Conservation (phyloP, 2,113 vertebrate genomes). For the Sinocyclocheilus grahami region DNA sequence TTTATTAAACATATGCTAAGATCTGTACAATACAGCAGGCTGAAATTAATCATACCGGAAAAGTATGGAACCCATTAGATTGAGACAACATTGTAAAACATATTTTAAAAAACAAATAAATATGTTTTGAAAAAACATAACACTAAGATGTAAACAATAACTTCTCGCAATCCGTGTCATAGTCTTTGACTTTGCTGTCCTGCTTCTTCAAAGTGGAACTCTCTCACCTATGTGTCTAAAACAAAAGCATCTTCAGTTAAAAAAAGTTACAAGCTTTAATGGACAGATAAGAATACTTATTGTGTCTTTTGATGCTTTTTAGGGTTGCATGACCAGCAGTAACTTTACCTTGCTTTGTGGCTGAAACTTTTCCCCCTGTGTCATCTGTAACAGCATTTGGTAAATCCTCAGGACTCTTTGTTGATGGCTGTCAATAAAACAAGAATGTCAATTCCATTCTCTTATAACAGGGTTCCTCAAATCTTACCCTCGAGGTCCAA, state of each 20-base stretch:
- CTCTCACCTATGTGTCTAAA: conserved; percentile 6
- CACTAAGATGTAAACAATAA: background rate
- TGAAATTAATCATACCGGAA: background rate
- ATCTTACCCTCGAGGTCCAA: too few relatives aligned
- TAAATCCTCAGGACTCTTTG: too few relatives aligned
- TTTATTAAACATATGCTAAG: background rate
- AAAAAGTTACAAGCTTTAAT: background rate
- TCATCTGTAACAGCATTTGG: too few relatives aligned
- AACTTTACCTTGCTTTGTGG: background rate
- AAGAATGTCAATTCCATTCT: background rate
- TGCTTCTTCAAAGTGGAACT: background rate
- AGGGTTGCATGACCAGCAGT: background rate
- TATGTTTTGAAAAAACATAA: background rate
- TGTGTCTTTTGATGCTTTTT: background rate
- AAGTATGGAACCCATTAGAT: background rate
- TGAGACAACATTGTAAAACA: conserved; percentile 9
- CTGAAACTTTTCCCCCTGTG: background rate
- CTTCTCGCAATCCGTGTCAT: background rate
- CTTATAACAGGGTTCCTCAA: background rate
- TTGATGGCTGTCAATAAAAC: too few relatives aligned
- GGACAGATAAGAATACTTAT: background rate
- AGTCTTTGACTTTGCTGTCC: background rate
- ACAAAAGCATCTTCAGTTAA: conserved; percentile 6
- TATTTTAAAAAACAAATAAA: background rate
- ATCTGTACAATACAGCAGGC: background rate